Evolutionary conservation across 2,113 vertebrate species (phyloP).

Genomic region (Rissa tridactyla): DNA sequence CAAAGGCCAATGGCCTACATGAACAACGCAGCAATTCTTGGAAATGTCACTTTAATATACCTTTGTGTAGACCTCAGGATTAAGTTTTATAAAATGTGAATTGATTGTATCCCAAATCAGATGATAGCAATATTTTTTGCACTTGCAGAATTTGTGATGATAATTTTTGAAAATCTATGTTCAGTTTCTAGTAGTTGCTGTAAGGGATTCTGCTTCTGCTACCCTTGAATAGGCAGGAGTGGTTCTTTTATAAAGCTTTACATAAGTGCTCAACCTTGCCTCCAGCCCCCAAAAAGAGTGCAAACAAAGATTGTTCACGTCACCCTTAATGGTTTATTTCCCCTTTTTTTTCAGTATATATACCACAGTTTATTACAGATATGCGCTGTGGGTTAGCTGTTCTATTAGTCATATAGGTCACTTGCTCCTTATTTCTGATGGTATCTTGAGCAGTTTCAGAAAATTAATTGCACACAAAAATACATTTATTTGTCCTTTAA

Average conservation of each 20-base stretch:
- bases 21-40: not conserved
- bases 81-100: not conserved
- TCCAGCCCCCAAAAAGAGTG: fast-evolving
- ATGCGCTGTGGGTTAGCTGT: not conserved
- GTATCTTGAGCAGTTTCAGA: not conserved
- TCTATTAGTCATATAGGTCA: not conserved
- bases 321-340: not conserved
- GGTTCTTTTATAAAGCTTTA: not conserved
- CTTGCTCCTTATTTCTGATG: not conserved
- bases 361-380: not conserved
- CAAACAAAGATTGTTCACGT: not conserved
- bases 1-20: not conserved
- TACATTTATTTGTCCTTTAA: not conserved
- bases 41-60: not conserved
- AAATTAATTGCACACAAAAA: not conserved
- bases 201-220: not conserved
- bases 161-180: not conserved
- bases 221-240: not conserved
- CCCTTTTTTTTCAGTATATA: not conserved
- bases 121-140: not conserved
- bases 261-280: not conserved
- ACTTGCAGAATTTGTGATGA: not conserved
- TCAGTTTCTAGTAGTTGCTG: not conserved
- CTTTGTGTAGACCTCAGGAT: not conserved
- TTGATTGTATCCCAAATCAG: not conserved